Percentiles rank a stretch among this genome's conserved stretches.
Conservation (phyloP, 92 coral and sea anemone species). For the Zoanthus gigantus region DNA sequence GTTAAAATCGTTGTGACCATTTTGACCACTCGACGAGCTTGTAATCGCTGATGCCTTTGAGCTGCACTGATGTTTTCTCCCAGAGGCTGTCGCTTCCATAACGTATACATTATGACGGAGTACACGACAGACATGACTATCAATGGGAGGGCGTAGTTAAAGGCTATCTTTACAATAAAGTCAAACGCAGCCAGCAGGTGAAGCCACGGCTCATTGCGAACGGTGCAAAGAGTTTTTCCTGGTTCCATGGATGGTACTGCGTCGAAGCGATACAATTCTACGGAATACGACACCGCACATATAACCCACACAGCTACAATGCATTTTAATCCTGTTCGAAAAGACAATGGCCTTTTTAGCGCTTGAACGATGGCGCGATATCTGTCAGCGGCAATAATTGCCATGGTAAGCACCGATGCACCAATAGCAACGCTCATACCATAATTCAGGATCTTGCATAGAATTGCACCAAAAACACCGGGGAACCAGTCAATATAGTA, state of each 20-base stretch:
- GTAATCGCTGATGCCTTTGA: conserved; percentile 30
- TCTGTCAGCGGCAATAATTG: conserved; percentile 31
- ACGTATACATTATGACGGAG: conserved; percentile 15
- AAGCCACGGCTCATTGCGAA: conserved; percentile 6
- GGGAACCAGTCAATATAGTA: conserved; percentile 4
- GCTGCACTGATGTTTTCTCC: conserved; percentile 28
- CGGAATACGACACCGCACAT: background rate
- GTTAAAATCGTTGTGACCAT: conserved; percentile 40
- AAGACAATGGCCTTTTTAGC: conserved; percentile 17
- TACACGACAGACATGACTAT: conserved; percentile 16
- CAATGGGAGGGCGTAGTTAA: conserved; percentile 26
- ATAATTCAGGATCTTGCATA: conserved; percentile 24
- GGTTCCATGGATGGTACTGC: background rate
- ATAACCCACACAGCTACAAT: conserved; percentile 29
- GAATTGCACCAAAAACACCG: background rate
- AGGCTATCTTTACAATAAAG: background rate
- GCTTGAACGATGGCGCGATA: conserved; percentile 32
- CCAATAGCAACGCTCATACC: conserved; percentile 48
- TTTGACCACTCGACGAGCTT: conserved; percentile 41
- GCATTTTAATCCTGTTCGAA: background rate
- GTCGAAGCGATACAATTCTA: conserved; percentile 29
- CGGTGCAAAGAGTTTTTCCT: background rate
- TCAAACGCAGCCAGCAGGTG: conserved; percentile 6
- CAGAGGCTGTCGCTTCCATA: conserved; percentile 28
- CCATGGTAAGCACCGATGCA: conserved; percentile 33